Base-by-base conservation (phyloP, 1,140 invertebrate species). In the Bombus haemorrhoidalis region DNA sequence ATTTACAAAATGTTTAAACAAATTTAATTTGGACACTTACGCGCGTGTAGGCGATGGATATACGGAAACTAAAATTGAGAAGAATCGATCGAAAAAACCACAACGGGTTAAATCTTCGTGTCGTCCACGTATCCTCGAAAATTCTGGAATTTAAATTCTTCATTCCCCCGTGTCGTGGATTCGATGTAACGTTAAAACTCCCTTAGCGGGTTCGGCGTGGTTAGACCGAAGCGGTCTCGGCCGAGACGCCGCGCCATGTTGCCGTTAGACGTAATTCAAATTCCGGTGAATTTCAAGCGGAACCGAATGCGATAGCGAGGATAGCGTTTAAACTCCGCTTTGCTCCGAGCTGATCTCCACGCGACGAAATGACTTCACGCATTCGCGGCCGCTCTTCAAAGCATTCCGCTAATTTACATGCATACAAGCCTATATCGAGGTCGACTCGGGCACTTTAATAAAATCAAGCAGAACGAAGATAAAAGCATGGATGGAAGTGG, bases 381-480 rank as follows among this genome's bases (percentile, higher is more conserved):
- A 62, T 79, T 79, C 76, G 13, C 76, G 53, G 37, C 37, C 18
- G 5, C 75, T 78, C 62, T 34, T 71, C 82, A 72, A 69, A 59
- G 76, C 68, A 80, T 64, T 64, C 76, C 66, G 37, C 32, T 59
- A 47, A 85, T 85, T 80, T 85, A 80, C 77, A 85, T 80, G 83
- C 77, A 80, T 85, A 85, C 77, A 85, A 85, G 76, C 32, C 41
- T 57, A 79, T 43, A 25, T 64, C 47, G 25, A 57, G 41, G 76
- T 71, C 66, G 78, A 77, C 59, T 62, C 41, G 86, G 39, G 1
- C 41, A 64, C 25, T 85, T 85, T 89, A 85, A 76, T 72, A 80
- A 75, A 85, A 89, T 85, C 76, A 86, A 85, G 47, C 69, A 41
- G 72, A 72, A 41, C 68, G 47, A 68, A 83, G 71, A 79, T 83